A percentile compares a stretch with the other conserved stretches of the same genome.
Evolutionary conservation across 2,888 invertebrate species (phyloP).

Genomic region (Cheilosia variabilis): DNA sequence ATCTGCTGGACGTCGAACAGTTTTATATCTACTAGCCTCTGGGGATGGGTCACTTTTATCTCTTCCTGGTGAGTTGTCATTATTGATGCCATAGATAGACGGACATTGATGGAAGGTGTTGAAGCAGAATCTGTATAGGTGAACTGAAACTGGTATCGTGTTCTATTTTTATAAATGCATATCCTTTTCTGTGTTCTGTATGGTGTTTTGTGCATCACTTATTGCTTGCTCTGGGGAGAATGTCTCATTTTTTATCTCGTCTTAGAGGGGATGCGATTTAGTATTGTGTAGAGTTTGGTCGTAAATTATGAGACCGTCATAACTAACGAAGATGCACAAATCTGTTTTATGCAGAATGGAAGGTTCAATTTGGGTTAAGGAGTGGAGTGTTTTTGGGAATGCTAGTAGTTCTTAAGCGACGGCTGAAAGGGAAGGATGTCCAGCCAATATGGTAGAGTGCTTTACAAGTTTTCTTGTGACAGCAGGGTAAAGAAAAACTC

Average conservation of each 20-base stretch:
- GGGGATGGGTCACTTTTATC: conserved; percentile 2
- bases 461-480: not conserved
- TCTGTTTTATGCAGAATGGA: conserved; percentile 11
- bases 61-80: conserved; percentile 52
- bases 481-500: too few species aligned
- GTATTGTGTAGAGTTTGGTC: conserved; percentile 9
- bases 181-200: conserved; percentile 5
- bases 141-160: conserved; percentile 22
- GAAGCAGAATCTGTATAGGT: conserved; percentile 46
- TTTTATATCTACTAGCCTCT: conserved; percentile 19
- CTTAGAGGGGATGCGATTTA: conserved; percentile 17
- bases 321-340: conserved; percentile 29
- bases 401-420: not conserved
- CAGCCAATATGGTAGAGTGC: not conserved
- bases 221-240: conserved; percentile 21
- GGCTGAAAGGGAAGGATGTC: not conserved
- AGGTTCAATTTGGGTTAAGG: conserved; percentile 26
- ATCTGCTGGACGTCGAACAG: conserved; percentile 49
- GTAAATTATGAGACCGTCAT: conserved; percentile 39
- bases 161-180: conserved; percentile 48
- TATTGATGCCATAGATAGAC: conserved; percentile 62
- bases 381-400: conserved; percentile 15
- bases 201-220: conserved; percentile 27
- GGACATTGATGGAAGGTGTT: conserved; percentile 64
- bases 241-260: conserved; percentile 26